These are phyloP conservation scores for Myotis vivesi DNA, from an alignment of 2,797 vertebrate species.

Conservation along the genomic window DNA sequence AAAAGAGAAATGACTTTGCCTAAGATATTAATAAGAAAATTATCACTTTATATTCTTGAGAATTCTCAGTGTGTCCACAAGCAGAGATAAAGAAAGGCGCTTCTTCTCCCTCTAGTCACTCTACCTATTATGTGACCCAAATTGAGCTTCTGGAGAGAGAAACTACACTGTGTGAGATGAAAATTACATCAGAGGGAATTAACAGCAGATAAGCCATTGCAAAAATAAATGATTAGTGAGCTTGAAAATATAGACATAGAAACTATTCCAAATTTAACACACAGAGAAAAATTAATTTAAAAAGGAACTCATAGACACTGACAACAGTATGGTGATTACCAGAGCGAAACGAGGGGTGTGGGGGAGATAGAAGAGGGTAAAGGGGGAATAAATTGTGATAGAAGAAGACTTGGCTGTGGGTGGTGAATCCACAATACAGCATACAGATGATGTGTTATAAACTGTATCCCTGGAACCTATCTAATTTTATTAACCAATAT, in stretches of 20 bases:
- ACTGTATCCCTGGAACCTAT: too few relatives aligned
- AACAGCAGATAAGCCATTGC: background rate
- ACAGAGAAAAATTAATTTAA: background rate
- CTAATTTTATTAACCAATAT: too few relatives aligned
- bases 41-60: background rate
- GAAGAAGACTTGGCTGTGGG: too few relatives aligned
- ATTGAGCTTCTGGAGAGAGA: background rate
- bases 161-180: background rate
- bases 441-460: too few relatives aligned
- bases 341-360: too few relatives aligned
- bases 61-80: background rate
- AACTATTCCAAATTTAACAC: background rate
- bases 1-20: background rate
- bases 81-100: background rate
- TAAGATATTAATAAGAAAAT: background rate
- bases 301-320: too few relatives aligned
- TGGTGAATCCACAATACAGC: too few relatives aligned
- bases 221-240: background rate
- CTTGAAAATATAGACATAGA: background rate
- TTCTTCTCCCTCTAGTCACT: background rate
- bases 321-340: too few relatives aligned
- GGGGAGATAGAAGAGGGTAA: too few relatives aligned
- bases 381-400: too few relatives aligned
- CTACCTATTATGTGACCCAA: background rate
- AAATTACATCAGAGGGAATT: background rate